Evolutionary conservation across 2,888 invertebrate species (phyloP).

Genomic region (Isotomurus palustris): DNA sequence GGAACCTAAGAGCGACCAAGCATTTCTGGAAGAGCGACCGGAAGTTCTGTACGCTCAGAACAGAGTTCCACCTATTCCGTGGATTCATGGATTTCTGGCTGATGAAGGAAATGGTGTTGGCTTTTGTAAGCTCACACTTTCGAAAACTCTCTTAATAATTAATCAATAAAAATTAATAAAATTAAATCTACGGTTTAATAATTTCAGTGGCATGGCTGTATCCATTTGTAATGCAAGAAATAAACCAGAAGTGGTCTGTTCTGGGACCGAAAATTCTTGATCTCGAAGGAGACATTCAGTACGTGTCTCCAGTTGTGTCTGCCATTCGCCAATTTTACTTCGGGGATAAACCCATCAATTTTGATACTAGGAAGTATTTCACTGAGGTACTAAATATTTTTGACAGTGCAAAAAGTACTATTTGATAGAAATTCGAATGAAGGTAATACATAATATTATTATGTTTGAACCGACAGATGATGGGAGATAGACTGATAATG

Average conservation of each 20-base stretch:
- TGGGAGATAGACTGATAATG: conserved; percentile 30
- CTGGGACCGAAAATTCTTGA: conserved; percentile 32
- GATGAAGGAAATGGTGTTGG: conserved; percentile 32
- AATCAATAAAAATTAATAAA: background rate
- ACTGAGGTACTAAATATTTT: conserved; percentile 18
- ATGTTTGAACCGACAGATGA: too few relatives aligned
- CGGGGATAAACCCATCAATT: conserved; percentile 26
- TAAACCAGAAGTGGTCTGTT: conserved; percentile 25
- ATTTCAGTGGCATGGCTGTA: conserved; percentile 30
- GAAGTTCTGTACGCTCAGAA: conserved; percentile 21
- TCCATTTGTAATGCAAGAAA: conserved; percentile 32
- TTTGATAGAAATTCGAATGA: background rate
- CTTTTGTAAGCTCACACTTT: conserved; percentile 19
- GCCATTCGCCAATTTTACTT: conserved; percentile 30
- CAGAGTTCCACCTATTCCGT: conserved; percentile 18
- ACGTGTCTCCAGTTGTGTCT: conserved; percentile 19
- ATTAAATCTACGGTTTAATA: background rate
- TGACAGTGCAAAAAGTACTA: background rate
- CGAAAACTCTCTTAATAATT: background rate
- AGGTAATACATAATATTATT: background rate
- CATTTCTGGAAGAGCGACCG: conserved; percentile 24
- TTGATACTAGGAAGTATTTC: conserved; percentile 21
- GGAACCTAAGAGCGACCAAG: conserved; percentile 12
- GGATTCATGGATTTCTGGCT: conserved; percentile 28
- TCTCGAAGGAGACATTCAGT: conserved; percentile 22